Evolutionary conservation across 1,140 invertebrate genomes (phyloP).

Genomic region (Spodoptera litura): DNA sequence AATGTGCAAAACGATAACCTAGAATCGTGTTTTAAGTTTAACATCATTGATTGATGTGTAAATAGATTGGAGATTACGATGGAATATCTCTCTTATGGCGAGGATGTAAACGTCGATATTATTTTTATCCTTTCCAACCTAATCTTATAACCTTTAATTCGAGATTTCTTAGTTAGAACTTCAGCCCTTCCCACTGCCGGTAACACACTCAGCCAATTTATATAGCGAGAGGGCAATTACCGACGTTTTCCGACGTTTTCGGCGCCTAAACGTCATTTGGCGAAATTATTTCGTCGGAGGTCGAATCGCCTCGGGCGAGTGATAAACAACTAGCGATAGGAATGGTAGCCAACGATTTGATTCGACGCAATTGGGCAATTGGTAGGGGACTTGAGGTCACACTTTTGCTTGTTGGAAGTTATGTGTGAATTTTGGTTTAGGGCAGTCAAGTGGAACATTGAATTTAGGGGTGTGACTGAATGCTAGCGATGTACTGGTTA

Average conservation of each 20-base stretch:
- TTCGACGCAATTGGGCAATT: slow-evolving; percentile 48
- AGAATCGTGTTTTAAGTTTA: no score
- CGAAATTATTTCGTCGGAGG: slow-evolving; percentile 71
- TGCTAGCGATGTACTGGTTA: background rate
- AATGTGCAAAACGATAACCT: no score
- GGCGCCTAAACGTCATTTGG: slow-evolving; percentile 72
- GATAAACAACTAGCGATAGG: slow-evolving; percentile 52
- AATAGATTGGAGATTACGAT: no score
- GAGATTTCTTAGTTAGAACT: slow-evolving; percentile 55
- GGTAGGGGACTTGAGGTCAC: slow-evolving; percentile 39
- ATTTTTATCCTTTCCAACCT: no score
- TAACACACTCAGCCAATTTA: slow-evolving; percentile 78
- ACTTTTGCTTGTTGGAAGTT: slow-evolving; percentile 4
- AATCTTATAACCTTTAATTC: slow-evolving; percentile 13
- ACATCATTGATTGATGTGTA: no score
- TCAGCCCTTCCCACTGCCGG: slow-evolving; percentile 66
- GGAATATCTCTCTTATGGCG: no score
- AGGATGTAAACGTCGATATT: no score
- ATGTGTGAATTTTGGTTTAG: slow-evolving; percentile 27
- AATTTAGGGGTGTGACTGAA: slow-evolving; percentile 17
- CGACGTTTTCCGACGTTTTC: slow-evolving; percentile 71
- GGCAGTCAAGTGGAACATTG: slow-evolving; percentile 26
- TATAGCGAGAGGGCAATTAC: slow-evolving; percentile 78
- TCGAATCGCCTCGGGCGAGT: slow-evolving; percentile 57
- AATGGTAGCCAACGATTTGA: slow-evolving; percentile 40